phyloP scores from a whole-genome alignment of 2,888 invertebrate genomes.

The Dilophus febrilis region DNA sequence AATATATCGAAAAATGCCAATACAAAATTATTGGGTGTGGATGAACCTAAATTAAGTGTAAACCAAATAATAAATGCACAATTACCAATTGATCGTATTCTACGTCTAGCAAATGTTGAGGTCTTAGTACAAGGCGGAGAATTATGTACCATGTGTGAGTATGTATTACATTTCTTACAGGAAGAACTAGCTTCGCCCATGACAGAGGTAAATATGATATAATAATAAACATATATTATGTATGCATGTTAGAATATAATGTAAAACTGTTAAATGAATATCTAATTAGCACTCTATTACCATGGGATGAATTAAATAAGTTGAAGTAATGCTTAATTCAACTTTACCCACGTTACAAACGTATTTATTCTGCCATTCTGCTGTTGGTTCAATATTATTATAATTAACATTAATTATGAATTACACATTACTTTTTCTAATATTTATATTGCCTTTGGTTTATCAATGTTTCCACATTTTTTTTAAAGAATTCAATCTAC shows the following conservation, averaged over 20 bases:
- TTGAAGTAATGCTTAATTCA: too few species aligned
- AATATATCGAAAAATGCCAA: conserved; percentile 14
- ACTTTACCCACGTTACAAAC: too few species aligned
- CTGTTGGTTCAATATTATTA: too few species aligned
- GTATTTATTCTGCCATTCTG: too few species aligned
- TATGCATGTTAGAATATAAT: too few species aligned
- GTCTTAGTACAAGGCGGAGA: conserved; percentile 27
- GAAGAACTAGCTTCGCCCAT: conserved; percentile 47
- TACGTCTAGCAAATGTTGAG: conserved; percentile 26
- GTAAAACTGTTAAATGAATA: too few species aligned
- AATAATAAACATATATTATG: too few species aligned
- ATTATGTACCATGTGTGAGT: conserved; percentile 64
- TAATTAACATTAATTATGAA: too few species aligned
- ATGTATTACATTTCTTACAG: conserved; percentile 64
- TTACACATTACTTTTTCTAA: not conserved
- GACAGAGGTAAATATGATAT: conserved; percentile 38
- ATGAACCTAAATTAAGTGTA: conserved; percentile 23
- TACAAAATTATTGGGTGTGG: conserved; percentile 19
- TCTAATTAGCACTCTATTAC: too few species aligned
- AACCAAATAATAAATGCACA: conserved; percentile 26
- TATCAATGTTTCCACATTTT: too few species aligned
- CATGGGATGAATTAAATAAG: too few species aligned
- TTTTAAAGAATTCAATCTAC: not conserved
- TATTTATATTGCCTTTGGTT: not conserved
- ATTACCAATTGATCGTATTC: conserved; percentile 34